Percentiles rank a stretch among this genome's conserved stretches.
These are phyloP conservation scores for Epistrophella euchroma DNA, from an alignment of 2,888 invertebrate species.

Conservation along the genomic window DNA sequence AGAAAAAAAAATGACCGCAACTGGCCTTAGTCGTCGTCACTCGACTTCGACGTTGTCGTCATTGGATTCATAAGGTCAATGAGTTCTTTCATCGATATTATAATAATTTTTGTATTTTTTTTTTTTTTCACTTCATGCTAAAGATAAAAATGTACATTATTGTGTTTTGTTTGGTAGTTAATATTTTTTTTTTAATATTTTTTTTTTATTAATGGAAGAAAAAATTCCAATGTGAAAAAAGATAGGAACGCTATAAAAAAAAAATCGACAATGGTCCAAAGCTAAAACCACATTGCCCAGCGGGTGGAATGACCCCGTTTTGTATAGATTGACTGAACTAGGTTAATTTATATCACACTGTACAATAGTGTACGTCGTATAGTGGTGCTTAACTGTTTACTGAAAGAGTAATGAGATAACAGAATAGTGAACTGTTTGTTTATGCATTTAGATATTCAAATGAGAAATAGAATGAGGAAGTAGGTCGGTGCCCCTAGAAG, in stretches of 20 bases:
- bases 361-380: background rate
- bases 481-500: conserved; percentile 53
- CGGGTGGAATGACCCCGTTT: conserved; percentile 74
- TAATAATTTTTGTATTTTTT: conserved; percentile 19
- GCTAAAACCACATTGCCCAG: conserved; percentile 64
- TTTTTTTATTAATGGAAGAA: conserved; percentile 29
- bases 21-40: conserved; percentile 34
- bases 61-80: conserved; percentile 70
- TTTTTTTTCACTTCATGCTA: conserved; percentile 52
- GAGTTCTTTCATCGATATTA: conserved; percentile 74
- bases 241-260: conserved; percentile 25
- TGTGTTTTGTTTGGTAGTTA: conserved; percentile 57
- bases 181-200: conserved; percentile 12
- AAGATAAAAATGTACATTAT: conserved; percentile 73
- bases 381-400: conserved; percentile 41
- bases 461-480: conserved; percentile 48
- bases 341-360: conserved; percentile 67
- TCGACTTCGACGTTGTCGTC: conserved; percentile 47
- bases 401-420: conserved; percentile 42
- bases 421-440: conserved; percentile 55
- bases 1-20: conserved; percentile 30
- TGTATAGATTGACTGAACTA: conserved; percentile 63
- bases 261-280: conserved; percentile 47
- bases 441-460: conserved; percentile 55
- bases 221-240: conserved; percentile 41